Percentiles rank a stretch among this genome's conserved stretches.
phyloP scores from a whole-genome alignment of 2,113 vertebrate genomes.

The Alethe castanea region DNA sequence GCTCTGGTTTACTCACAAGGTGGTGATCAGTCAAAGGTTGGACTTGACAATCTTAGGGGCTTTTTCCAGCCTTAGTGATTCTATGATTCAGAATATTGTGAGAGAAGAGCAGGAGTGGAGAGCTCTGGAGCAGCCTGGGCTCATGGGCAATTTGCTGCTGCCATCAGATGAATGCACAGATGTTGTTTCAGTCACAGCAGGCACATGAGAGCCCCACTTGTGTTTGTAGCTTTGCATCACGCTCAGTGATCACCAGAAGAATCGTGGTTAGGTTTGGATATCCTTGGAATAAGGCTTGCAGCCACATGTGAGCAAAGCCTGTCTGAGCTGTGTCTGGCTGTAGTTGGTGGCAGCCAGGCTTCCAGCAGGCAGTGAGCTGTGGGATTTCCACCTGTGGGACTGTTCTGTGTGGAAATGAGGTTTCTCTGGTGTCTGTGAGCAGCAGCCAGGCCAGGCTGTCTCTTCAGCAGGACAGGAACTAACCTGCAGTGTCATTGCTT shows the following conservation, averaged over 20 bases:
- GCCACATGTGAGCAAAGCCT: neutral
- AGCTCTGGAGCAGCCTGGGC: neutral
- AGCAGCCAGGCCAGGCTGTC: neutral
- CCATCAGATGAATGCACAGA: neutral
- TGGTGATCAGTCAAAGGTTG: neutral
- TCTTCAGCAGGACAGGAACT: neutral
- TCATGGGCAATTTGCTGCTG: neutral
- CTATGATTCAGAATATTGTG: neutral
- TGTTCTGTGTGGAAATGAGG: fast-evolving
- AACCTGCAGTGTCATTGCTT: neutral
- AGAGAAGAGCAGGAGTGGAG: neutral
- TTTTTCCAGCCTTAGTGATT: neutral
- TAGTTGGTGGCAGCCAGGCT: neutral
- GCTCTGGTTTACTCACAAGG: neutral
- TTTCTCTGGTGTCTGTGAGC: neutral
- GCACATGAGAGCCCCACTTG: neutral
- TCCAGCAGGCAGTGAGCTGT: neutral
- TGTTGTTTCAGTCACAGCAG: neutral
- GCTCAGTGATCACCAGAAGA: neutral
- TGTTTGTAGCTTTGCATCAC: neutral
- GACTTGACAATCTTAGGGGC: neutral
- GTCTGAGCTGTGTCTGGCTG: neutral
- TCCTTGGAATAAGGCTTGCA: neutral
- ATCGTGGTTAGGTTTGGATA: neutral
- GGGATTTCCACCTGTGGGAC: neutral